Conservation (phyloP, 2,888 invertebrate genomes). For the Plebejus anna region DNA sequence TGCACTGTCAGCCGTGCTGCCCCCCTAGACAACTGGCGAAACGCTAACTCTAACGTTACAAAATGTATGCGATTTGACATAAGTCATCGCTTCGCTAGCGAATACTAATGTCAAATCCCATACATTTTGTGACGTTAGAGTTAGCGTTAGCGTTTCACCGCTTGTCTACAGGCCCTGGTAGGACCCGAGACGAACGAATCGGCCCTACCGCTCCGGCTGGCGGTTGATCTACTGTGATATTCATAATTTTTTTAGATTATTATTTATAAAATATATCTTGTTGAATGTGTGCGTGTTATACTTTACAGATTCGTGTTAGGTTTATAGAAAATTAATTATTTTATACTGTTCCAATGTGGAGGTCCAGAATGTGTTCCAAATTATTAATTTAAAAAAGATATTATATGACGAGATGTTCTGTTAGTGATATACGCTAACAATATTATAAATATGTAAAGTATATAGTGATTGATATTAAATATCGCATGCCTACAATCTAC, state of each 20-base stretch:
- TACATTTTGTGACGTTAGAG: too few relatives aligned
- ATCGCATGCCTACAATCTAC: conserved; percentile 5
- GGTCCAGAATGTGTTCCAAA: conserved; percentile 75
- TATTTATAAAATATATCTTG: conserved; percentile 61
- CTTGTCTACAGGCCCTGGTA: too few relatives aligned
- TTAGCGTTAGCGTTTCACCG: too few relatives aligned
- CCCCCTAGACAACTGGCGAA: too few relatives aligned
- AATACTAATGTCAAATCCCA: too few relatives aligned
- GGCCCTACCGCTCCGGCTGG: conserved; percentile 51
- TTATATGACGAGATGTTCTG: conserved; percentile 50
- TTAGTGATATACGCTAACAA: conserved; percentile 52
- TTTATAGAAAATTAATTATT: conserved; percentile 64
- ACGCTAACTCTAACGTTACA: too few relatives aligned
- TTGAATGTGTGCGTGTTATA: conserved; percentile 65
- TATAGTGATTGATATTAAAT: conserved; percentile 23
- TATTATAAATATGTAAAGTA: conserved; percentile 41
- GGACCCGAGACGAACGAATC: not conserved
- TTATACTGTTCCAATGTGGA: conserved; percentile 56
- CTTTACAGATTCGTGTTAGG: conserved; percentile 62
- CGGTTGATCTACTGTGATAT: conserved; percentile 78
- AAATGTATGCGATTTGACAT: too few relatives aligned
- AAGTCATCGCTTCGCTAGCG: too few relatives aligned
- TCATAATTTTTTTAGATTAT: conserved; percentile 76
- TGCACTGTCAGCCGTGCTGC: conserved; percentile 56
- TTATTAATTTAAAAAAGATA: conserved; percentile 60